Conservation (phyloP, 2,888 invertebrate species). For the Lagria hirta region DNA sequence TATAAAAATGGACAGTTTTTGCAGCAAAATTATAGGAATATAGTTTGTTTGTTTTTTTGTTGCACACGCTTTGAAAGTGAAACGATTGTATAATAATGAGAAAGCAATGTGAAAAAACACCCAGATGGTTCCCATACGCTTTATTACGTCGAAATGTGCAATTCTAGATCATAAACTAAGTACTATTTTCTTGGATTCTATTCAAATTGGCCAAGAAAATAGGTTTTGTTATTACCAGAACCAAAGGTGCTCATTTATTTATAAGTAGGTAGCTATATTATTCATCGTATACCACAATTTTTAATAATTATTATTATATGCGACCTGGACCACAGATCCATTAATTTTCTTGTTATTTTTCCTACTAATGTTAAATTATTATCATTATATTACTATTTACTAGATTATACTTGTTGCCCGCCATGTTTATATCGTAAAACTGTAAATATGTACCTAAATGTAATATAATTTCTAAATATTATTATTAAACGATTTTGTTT, state of each 20-base stretch:
- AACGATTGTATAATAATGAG: conserved; percentile 31
- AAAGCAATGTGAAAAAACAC: conserved; percentile 34
- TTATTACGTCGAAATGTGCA: conserved; percentile 37
- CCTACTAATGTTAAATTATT: conserved; percentile 25
- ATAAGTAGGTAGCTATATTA: conserved; percentile 37
- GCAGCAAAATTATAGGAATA: conserved; percentile 17
- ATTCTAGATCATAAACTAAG: conserved; percentile 36
- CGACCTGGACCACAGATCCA: no score
- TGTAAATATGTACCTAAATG: conserved; percentile 53
- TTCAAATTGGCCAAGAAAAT: conserved; percentile 25
- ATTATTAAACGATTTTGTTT: conserved; percentile 51
- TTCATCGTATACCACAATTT: conserved; percentile 16
- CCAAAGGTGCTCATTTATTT: conserved; percentile 52
- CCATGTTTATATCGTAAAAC: conserved; percentile 46
- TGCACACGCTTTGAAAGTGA: conserved; percentile 30
- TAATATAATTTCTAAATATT: conserved; percentile 50
- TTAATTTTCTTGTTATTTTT: conserved; percentile 15
- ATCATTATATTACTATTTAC: conserved; percentile 17
- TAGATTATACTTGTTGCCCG: conserved; percentile 42
- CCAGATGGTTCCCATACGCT: conserved; percentile 34
- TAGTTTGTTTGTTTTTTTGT: no score
- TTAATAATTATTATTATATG: neutral
- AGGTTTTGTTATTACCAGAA: conserved; percentile 40
- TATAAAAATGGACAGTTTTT: conserved; percentile 10
- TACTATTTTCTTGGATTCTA: conserved; percentile 28